A percentile compares a stretch with the other conserved stretches of the same genome.
Evolutionary conservation across 1,140 invertebrate species (phyloP).

Genomic region (Papilio polyxenes): DNA sequence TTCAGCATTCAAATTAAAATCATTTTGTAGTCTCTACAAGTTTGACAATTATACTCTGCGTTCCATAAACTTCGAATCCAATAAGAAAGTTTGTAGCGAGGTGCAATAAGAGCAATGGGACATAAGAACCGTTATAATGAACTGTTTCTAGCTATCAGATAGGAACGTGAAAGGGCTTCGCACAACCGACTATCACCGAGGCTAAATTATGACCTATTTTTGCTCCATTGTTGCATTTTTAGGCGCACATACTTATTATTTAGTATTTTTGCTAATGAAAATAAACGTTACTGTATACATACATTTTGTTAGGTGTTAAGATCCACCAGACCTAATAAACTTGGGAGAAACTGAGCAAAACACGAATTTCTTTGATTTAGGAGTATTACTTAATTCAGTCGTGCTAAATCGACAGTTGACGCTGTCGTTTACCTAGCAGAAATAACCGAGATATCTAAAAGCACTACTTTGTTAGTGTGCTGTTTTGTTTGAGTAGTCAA

Average conservation of each 20-base stretch:
- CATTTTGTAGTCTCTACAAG: neutral
- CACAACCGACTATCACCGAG: neutral
- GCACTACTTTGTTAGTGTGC: neutral
- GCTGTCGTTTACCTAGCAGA: neutral
- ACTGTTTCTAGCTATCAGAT: conserved; percentile 21
- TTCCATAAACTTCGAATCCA: neutral
- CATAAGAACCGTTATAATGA: conserved; percentile 14
- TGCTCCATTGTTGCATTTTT: neutral
- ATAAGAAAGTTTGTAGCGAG: neutral
- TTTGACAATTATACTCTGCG: neutral
- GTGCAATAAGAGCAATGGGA: conserved; percentile 1
- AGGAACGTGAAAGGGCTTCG: neutral
- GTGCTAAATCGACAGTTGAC: neutral
- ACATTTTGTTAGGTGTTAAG: too few species aligned
- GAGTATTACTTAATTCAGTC: too few species aligned
- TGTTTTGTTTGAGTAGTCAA: neutral
- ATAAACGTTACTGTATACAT: too few species aligned
- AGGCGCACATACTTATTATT: neutral
- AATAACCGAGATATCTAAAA: neutral
- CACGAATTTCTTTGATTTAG: too few species aligned
- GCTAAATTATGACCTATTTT: neutral
- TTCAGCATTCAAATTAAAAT: neutral
- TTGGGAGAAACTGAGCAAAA: too few species aligned
- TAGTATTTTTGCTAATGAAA: too few species aligned
- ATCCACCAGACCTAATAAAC: too few species aligned